These are phyloP conservation scores for Drosophila insularis DNA, from an alignment of 1,140 invertebrate genomes.

Conservation along the genomic window DNA sequence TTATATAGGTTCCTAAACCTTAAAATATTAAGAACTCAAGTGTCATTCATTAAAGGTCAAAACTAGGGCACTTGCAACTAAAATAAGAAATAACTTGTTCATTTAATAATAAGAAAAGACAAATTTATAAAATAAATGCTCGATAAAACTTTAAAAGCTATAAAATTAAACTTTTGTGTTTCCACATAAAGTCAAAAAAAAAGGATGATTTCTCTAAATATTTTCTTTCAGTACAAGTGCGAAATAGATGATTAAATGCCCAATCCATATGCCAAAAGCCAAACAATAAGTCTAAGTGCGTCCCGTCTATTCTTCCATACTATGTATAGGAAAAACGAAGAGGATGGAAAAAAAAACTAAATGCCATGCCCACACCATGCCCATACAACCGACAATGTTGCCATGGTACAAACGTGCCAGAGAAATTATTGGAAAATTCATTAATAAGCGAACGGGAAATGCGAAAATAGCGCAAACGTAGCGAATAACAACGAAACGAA, in stretches of 20 bases:
- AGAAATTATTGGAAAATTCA: conserved; percentile 74
- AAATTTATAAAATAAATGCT: no score
- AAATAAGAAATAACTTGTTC: no score
- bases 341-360: not conserved
- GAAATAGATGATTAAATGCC: conserved; percentile 49
- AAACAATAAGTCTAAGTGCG: conserved; percentile 66
- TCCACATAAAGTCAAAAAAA: no score
- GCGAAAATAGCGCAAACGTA: conserved; percentile 62
- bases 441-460: conserved; percentile 69
- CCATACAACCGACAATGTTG: not conserved
- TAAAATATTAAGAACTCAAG: no score
- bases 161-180: no score
- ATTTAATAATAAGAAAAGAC: no score
- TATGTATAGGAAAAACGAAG: not conserved
- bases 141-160: no score
- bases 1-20: no score
- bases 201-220: no score
- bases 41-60: no score
- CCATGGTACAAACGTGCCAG: conserved; percentile 12
- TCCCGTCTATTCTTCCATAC: not conserved
- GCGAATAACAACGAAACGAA: conserved; percentile 50
- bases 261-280: conserved; percentile 26
- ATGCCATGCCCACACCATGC: not conserved
- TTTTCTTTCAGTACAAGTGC: conserved; percentile 29
- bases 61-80: no score